Evolutionary conservation across 2,888 invertebrate genomes (phyloP).

Genomic region (Drosophila peninsularis): DNA sequence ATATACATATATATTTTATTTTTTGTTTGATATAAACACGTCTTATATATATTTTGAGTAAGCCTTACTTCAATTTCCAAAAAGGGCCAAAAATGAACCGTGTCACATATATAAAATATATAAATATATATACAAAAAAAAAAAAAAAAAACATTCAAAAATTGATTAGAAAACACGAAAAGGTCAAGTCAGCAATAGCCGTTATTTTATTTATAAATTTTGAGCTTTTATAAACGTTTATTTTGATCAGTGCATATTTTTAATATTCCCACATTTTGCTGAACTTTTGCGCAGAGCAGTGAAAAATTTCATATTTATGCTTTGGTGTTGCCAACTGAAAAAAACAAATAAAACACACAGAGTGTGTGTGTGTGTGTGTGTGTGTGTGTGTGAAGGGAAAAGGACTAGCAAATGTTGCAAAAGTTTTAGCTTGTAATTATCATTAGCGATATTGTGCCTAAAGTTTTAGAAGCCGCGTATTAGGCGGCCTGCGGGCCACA

Average conservation of each 20-base stretch:
- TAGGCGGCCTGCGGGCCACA: constrained; percentile 54
- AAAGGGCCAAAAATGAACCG: no score
- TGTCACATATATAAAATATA: no score
- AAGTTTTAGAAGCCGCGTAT: constrained; percentile 75
- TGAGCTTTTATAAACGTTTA: background rate
- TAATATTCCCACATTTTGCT: constrained; percentile 18
- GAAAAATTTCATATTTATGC: constrained; percentile 71
- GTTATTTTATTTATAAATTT: background rate
- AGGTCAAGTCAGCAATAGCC: background rate
- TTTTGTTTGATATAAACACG: no score
- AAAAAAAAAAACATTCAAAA: background rate
- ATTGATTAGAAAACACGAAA: background rate
- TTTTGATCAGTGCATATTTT: constrained; percentile 1
- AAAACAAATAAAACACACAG: constrained; percentile 38
- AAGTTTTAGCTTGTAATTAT: constrained; percentile 79
- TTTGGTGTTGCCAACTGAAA: constrained; percentile 66
- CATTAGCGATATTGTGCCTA: constrained; percentile 80
- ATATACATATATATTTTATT: no score
- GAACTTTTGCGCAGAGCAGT: constrained; percentile 60
- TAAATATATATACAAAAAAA: background rate
- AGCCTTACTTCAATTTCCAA: no score
- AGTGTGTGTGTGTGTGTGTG: background rate
- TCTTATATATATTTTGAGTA: no score
- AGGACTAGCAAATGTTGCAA: constrained; percentile 58
- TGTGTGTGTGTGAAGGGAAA: background rate